Evolutionary conservation across 2,888 invertebrate genomes (phyloP).

Genomic region (Euphydryas editha): DNA sequence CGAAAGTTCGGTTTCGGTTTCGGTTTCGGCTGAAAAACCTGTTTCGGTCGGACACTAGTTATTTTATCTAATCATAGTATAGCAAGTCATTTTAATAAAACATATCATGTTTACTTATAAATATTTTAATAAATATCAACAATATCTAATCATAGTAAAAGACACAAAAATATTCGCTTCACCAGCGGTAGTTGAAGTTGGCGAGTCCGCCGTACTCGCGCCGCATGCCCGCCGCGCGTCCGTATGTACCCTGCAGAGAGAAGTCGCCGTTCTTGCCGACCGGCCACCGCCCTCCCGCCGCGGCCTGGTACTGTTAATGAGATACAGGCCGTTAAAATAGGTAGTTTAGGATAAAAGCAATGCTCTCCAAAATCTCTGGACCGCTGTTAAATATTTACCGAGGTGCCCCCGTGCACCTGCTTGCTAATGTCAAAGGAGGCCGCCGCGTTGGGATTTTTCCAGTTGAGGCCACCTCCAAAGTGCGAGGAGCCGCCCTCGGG

Average conservation of each 20-base stretch:
- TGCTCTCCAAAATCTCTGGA: too few species aligned
- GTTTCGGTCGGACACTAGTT: too few species aligned
- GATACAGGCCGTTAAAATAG: not conserved
- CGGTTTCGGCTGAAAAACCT: too few species aligned
- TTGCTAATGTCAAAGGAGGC: constrained; percentile 59
- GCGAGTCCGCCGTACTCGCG: constrained; percentile 52
- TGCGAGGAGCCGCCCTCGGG: constrained; percentile 58
- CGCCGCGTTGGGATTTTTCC: constrained; percentile 58
- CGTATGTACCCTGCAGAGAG: constrained; percentile 54
- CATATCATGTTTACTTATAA: not conserved
- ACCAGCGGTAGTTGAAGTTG: constrained; percentile 49
- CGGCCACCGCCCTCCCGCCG: constrained; percentile 59
- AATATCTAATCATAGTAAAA: constrained; percentile 2
- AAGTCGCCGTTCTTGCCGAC: constrained; percentile 57
- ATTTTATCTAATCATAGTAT: too few species aligned
- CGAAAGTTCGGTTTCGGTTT: too few species aligned
- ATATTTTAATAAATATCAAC: not conserved
- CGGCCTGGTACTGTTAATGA: constrained; percentile 51
- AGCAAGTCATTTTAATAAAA: too few species aligned
- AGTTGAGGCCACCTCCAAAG: constrained; percentile 60
- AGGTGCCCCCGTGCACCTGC: constrained; percentile 57
- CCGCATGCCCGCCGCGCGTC: constrained; percentile 47
- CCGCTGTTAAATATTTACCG: too few species aligned
- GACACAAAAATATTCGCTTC: constrained; percentile 4
- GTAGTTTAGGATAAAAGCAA: too few species aligned